Base-by-base conservation (phyloP, 2,797 vertebrate genomes). In the Leptatherina wallacei region DNA sequence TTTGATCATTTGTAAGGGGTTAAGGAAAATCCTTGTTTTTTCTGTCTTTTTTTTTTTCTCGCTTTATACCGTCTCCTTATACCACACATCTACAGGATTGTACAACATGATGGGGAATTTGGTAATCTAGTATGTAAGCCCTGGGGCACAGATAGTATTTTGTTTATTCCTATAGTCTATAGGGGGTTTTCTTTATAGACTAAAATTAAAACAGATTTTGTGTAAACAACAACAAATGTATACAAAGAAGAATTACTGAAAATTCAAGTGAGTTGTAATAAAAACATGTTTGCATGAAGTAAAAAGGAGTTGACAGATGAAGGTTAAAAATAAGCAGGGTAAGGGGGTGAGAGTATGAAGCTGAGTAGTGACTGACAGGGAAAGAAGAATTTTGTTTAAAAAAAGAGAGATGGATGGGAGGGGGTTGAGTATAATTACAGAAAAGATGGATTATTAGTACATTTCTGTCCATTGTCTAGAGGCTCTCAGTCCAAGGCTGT, bases 371-470 rank as follows among this genome's bases (percentile, higher is more conserved):
- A 90, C 77, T 79, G 74, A 88, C 71, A 70, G 38, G 36, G 69
- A 85, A 80, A 81, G 49, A 77, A 73, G 61, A 89, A 84, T 78
- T 67, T 44, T 44, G 20, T 44, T 44, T 44, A 27, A 52, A 62
- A 73, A 80, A 49, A 77, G 58, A 81, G 71, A 69, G 69, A 71
- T 44, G 71, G 85, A 77, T 60, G 24, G 74, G 63, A 84, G 54
- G 73, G 84, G 78, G 65, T 58, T 79, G 72, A 42, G 77, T 77
- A 71, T 91, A 93, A 92, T 92, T 91, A 85, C 88, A 94, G 94
- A 91, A 93, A 92, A 88, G 82, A 85, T 75, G 87, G 87, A 91
- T 93, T 91, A 93, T 93, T 93, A 90, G 80, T 91, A 86, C 57
- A 77, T 92, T 89, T 90, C 92, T 88, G 86, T 91, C 91, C 88